Evolutionary conservation across 2,113 vertebrate species (phyloP).

Genomic region (Peromyscus californicus): DNA sequence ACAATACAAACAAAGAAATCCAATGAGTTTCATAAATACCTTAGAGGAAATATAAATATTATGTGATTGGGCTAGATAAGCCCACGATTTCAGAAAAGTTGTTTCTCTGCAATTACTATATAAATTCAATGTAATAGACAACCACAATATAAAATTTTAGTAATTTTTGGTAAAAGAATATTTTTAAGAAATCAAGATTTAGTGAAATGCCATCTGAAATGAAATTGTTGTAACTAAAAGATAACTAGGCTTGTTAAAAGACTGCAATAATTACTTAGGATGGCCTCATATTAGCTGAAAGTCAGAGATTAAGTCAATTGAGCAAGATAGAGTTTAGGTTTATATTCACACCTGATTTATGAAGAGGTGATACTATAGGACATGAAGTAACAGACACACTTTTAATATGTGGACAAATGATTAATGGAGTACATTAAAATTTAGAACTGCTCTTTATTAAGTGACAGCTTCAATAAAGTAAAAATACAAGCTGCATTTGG

Average conservation of each 20-base stretch:
- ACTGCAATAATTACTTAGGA: neutral
- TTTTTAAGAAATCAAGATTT: neutral
- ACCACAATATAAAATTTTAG: neutral
- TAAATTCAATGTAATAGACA: neutral
- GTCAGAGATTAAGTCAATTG: neutral
- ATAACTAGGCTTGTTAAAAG: neutral
- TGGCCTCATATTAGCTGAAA: neutral
- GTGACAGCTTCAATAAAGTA: neutral
- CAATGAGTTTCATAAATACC: neutral
- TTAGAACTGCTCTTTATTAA: conserved; percentile 2
- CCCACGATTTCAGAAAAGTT: neutral
- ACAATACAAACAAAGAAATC: neutral
- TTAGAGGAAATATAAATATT: neutral
- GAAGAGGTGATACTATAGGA: neutral
- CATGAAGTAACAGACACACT: neutral
- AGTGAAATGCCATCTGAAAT: neutral
- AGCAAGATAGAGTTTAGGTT: neutral
- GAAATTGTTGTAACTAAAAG: neutral
- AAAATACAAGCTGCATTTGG: neutral
- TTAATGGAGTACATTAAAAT: neutral
- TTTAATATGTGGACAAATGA: neutral
- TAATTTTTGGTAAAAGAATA: neutral
- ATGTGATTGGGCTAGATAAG: neutral
- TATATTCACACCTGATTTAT: neutral
- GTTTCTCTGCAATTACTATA: neutral